These are phyloP conservation scores for Euura saliciscinereae DNA, from an alignment of 1,140 invertebrate genomes.

Conservation along the genomic window DNA sequence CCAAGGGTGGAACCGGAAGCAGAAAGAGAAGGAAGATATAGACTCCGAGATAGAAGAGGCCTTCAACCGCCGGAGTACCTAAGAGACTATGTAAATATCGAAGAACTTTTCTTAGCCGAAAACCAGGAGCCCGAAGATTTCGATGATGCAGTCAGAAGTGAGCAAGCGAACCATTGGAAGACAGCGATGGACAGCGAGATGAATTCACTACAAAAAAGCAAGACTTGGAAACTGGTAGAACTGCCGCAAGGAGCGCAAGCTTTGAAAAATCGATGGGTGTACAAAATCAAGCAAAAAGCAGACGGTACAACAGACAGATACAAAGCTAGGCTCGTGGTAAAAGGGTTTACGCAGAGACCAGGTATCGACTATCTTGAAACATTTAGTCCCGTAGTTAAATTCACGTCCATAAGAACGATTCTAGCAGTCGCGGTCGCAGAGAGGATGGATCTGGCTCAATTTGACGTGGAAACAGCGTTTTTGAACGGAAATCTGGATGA, in stretches of 20 bases:
- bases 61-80: not conserved
- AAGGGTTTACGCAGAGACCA: constrained; percentile 27
- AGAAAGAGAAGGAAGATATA: constrained; percentile 33
- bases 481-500: constrained; percentile 44
- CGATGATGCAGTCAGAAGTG: constrained; percentile 26
- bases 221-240: constrained; percentile 41
- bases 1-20: not conserved
- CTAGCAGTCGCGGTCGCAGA: constrained; percentile 26
- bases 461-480: constrained; percentile 52
- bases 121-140: not conserved
- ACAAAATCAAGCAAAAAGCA: constrained; percentile 22
- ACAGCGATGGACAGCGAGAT: constrained; percentile 41
- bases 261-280: constrained; percentile 30
- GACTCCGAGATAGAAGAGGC: not conserved
- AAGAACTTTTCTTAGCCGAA: not conserved
- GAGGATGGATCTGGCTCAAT: constrained; percentile 6
- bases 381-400: constrained; percentile 39
- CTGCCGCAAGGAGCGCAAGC: constrained; percentile 32
- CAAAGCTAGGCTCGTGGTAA: constrained; percentile 31
- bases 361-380: constrained; percentile 36
- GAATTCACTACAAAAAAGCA: constrained; percentile 38
- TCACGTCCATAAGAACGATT: constrained; percentile 28
- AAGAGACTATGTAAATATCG: not conserved
- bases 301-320: constrained; percentile 10
- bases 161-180: constrained; percentile 37